Base-by-base conservation (phyloP, 2,888 invertebrate species). In the Sclerodermus sp. region DNA sequence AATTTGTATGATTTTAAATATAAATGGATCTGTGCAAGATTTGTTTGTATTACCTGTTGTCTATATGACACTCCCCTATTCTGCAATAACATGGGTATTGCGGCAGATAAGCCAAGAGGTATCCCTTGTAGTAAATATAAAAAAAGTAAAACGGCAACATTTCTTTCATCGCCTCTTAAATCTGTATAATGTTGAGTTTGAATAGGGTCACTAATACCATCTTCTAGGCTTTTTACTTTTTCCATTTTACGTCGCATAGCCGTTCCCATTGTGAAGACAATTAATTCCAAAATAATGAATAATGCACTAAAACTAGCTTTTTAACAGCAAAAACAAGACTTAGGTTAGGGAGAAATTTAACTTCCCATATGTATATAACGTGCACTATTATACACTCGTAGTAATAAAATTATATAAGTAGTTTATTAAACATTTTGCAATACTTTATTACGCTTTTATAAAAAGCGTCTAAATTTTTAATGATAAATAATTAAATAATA, bases 71-170 rank as follows among this genome's bases (percentile, higher is more conserved):
- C 92, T 49, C 93, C 91, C 48, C 91, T 85, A 77, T 95, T 93
- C 75, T 95, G 94, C 48, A 99, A 82, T 46, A 99, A 84, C 90
- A 98, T 93, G 0, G 99, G 98, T 63, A 99, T 89, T 23, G 96
- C 94, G 15, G 92, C 90, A 37, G 93, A 93, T 23, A 99, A 80
- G 1, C 99, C 99, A 2, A 99, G 80, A 0, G 99, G 99, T 75
- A 93, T 91, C 5, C 98, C 98, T 84, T 96, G 94, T 16, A 98
- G 82, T 37, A 98, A 85, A 75, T 99, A 99, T 3, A 99, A 82
- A 76, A 97, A 93, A 59, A 96, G 84, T 42, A 99, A 82, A 51
- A 98, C 84, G 12, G 88, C 85, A 62, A 97, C 92, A 74, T 93
- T 96, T 45, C 83, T 76, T 67, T 85, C 84, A 78, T 93, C 93